Conservation (phyloP, 1,140 invertebrate genomes). For the Panulirus ornatus region DNA sequence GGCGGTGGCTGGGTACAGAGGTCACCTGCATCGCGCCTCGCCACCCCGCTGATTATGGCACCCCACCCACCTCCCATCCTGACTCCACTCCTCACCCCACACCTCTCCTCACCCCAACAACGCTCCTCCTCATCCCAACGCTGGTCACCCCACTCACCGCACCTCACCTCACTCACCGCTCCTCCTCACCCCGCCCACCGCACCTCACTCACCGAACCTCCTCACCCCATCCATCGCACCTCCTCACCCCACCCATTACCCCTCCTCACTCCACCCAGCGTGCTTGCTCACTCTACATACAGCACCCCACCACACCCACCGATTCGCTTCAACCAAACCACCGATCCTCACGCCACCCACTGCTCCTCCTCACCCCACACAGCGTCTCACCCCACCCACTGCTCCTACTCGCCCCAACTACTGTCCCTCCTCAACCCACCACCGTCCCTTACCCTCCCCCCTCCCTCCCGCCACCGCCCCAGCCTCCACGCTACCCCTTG, state of each 20-base stretch:
- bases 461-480: too few species aligned
- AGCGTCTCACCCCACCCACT: neutral
- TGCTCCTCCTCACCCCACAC: neutral
- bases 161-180: neutral
- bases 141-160: neutral
- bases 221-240: neutral
- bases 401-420: neutral
- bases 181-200: neutral
- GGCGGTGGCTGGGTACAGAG: conserved; percentile 35
- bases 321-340: neutral
- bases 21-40: conserved; percentile 53
- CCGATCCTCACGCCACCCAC: neutral
- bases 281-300: neutral
- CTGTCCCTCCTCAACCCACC: neutral
- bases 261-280: neutral
- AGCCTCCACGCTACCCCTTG: too few species aligned
- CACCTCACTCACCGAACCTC: neutral
- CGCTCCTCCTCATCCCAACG: neutral
- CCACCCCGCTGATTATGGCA: conserved; percentile 44
- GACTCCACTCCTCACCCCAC: neutral
- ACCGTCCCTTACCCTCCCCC: neutral
- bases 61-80: conserved; percentile 21
- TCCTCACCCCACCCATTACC: neutral
- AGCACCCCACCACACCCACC: neutral
- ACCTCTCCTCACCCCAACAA: neutral